Conservation (phyloP, 2,113 vertebrate species). For the Cyanoramphus novaezelandiae region DNA sequence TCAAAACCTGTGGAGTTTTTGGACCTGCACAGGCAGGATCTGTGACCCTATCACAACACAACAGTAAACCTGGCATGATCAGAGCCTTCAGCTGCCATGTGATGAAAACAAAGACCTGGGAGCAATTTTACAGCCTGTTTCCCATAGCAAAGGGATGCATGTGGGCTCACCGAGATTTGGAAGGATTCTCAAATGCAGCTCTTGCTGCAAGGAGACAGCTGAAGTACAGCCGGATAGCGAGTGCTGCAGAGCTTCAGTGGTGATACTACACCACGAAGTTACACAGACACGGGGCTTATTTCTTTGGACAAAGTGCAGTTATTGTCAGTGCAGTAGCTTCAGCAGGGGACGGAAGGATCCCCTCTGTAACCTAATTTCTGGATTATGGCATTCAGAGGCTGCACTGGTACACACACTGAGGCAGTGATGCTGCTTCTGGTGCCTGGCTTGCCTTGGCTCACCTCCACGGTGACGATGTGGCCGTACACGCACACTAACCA, state of each 20-base stretch:
- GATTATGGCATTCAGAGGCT: background rate
- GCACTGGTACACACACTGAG: accelerated
- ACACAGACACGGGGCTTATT: background rate
- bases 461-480: accelerated
- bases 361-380: background rate
- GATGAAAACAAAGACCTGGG: background rate
- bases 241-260: background rate
- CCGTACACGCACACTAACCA: accelerated
- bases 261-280: background rate
- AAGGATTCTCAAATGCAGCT: background rate
- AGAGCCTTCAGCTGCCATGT: background rate
- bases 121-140: background rate
- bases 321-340: background rate
- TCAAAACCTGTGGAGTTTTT: accelerated
- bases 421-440: background rate
- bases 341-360: background rate
- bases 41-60: background rate
- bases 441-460: background rate
- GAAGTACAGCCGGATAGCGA: background rate
- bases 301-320: background rate
- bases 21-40: background rate
- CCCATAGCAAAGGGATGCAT: background rate
- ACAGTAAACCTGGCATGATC: background rate
- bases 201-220: background rate
- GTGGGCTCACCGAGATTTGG: background rate